A percentile compares a stretch with the other conserved stretches of the same genome.
Conservation (phyloP, 2,113 vertebrate genomes). For the Sebastes fasciatus region DNA sequence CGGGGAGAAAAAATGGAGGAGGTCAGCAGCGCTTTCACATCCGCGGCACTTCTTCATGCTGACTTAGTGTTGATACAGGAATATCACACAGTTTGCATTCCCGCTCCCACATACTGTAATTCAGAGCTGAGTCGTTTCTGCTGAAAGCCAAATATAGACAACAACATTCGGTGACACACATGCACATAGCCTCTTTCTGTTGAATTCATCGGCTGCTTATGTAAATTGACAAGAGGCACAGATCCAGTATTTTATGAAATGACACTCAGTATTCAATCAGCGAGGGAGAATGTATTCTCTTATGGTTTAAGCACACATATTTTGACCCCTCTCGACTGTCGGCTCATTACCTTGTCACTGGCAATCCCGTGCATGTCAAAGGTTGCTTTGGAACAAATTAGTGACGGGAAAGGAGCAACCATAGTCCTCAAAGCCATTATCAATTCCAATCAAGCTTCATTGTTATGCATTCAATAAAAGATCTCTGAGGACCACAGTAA, state of each 20-base stretch:
- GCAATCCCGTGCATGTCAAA: constrained; percentile 73
- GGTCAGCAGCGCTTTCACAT: constrained; percentile 79
- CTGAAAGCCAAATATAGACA: constrained; percentile 42
- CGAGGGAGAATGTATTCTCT: neutral
- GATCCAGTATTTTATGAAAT: constrained; percentile 24
- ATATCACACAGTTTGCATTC: constrained; percentile 54
- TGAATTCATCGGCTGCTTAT: constrained; percentile 16
- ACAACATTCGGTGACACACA: constrained; percentile 37
- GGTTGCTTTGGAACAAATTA: constrained; percentile 81
- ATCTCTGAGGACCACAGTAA: constrained; percentile 74
- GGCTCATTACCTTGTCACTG: constrained; percentile 75
- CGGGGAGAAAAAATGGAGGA: constrained; percentile 73
- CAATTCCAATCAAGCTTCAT: constrained; percentile 84
- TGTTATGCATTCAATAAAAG: constrained; percentile 83
- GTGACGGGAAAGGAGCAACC: constrained; percentile 65
- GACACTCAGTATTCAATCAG: neutral
- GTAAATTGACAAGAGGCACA: constrained; percentile 28
- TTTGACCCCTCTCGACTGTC: constrained; percentile 46
- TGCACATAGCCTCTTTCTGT: constrained; percentile 14
- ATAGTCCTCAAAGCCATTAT: constrained; percentile 76
- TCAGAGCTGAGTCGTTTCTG: constrained; percentile 38
- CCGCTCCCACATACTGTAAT: constrained; percentile 26
- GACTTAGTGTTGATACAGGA: constrained; percentile 73
- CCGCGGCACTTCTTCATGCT: constrained; percentile 67
- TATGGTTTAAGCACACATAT: constrained; percentile 52